phyloP scores from a whole-genome alignment of 2,888 invertebrate species.

The Trichacis sp. region DNA sequence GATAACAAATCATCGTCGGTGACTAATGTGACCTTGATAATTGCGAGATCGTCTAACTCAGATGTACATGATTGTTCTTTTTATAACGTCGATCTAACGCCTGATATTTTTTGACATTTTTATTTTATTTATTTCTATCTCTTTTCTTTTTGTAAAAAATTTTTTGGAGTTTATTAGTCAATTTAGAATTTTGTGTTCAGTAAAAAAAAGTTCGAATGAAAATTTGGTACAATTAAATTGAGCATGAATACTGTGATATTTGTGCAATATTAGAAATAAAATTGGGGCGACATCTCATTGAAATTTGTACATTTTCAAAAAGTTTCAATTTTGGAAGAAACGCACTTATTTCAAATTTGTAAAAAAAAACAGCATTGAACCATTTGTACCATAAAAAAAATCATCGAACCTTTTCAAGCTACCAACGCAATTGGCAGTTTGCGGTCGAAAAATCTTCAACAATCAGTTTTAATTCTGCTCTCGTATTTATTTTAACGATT shows the following conservation, averaged over 20 bases:
- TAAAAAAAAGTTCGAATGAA: background rate
- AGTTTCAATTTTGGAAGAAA: background rate
- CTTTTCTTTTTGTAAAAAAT: too few species aligned
- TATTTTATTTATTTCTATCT: too few species aligned
- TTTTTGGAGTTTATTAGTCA: too few species aligned
- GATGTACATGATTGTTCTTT: too few species aligned
- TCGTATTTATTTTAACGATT: background rate
- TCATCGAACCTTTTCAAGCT: background rate
- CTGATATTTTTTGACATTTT: too few species aligned
- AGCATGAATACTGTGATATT: conserved; percentile 34
- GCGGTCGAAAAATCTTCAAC: background rate
- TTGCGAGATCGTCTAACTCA: background rate
- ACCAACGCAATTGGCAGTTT: background rate
- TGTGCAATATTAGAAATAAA: conserved; percentile 29
- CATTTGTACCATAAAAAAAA: background rate
- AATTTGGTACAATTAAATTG: conserved; percentile 9
- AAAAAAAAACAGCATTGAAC: background rate
- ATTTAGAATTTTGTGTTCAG: too few species aligned
- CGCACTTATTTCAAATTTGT: background rate
- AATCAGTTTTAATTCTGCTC: too few species aligned
- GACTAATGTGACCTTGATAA: background rate
- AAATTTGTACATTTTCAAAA: background rate
- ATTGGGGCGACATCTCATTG: conserved; percentile 4
- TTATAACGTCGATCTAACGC: too few species aligned
- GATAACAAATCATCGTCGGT: background rate